A percentile compares a stretch with the other conserved stretches of the same genome.
Evolutionary conservation across 2,797 vertebrate genomes (phyloP).

Genomic region (Spatula versicolor): DNA sequence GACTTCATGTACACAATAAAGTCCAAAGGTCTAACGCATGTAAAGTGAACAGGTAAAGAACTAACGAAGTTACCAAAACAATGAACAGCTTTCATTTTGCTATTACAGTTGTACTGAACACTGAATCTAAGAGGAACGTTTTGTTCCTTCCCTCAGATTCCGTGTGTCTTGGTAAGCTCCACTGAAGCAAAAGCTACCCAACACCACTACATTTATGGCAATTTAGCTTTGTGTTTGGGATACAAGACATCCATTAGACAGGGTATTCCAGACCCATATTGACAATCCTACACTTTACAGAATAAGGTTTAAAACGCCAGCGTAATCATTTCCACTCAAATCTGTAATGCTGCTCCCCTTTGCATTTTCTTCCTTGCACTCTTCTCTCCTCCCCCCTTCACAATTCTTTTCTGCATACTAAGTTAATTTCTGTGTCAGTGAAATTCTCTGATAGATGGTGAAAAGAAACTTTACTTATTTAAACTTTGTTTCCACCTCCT

Average conservation of each 20-base stretch:
- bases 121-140: neutral
- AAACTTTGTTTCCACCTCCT: neutral
- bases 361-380: neutral
- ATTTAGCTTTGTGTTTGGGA: neutral
- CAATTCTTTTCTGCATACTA: neutral
- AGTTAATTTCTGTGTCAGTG: neutral
- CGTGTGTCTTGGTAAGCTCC: accelerated
- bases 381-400: neutral
- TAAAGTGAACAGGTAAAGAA: neutral
- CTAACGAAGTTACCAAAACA: neutral
- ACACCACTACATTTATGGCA: accelerated
- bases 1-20: neutral
- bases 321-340: neutral
- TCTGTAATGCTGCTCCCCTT: neutral
- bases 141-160: neutral
- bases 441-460: neutral
- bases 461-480: neutral
- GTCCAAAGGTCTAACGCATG: neutral
- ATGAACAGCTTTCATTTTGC: accelerated
- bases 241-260: neutral
- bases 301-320: neutral
- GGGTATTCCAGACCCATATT: neutral
- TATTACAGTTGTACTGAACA: neutral
- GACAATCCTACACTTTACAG: neutral
- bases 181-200: neutral